phyloP scores from a whole-genome alignment of 2,888 invertebrate species.

The Linyphia triangularis region DNA sequence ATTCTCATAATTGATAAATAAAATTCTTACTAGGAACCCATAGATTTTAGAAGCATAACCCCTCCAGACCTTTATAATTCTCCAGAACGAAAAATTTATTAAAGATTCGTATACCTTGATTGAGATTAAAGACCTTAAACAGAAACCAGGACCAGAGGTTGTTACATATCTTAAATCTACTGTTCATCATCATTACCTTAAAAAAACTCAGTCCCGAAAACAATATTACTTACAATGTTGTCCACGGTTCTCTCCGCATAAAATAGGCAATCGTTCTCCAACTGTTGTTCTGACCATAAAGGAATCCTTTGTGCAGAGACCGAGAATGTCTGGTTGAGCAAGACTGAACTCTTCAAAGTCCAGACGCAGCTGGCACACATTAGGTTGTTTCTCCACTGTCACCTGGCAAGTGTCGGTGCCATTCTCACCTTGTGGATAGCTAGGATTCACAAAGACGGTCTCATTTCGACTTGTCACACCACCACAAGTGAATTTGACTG shows the following conservation, averaged over 20 bases:
- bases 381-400: slow-evolving; percentile 88
- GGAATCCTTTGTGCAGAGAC: slow-evolving; percentile 87
- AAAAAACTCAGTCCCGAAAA: too few relatives aligned
- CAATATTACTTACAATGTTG: slow-evolving; percentile 85
- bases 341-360: slow-evolving; percentile 87
- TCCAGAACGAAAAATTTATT: too few relatives aligned
- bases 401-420: slow-evolving; percentile 91
- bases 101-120: too few relatives aligned
- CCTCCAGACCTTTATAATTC: too few relatives aligned
- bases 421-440: slow-evolving; percentile 87
- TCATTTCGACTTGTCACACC: slow-evolving; percentile 83
- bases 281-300: slow-evolving; percentile 82
- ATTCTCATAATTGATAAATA: too few relatives aligned
- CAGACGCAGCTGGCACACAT: slow-evolving; percentile 89
- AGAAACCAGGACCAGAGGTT: too few relatives aligned
- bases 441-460: slow-evolving; percentile 91
- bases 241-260: slow-evolving; percentile 90
- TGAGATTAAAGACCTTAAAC: too few relatives aligned
- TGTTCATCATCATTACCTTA: too few relatives aligned
- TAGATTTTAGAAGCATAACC: too few relatives aligned
- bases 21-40: too few relatives aligned
- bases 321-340: slow-evolving; percentile 82
- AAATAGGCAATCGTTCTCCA: slow-evolving; percentile 83
- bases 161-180: too few relatives aligned
- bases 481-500: slow-evolving; percentile 76